Evolutionary conservation across 2,113 vertebrate genomes (phyloP).

Genomic region (Andinoacara biseriatus): DNA sequence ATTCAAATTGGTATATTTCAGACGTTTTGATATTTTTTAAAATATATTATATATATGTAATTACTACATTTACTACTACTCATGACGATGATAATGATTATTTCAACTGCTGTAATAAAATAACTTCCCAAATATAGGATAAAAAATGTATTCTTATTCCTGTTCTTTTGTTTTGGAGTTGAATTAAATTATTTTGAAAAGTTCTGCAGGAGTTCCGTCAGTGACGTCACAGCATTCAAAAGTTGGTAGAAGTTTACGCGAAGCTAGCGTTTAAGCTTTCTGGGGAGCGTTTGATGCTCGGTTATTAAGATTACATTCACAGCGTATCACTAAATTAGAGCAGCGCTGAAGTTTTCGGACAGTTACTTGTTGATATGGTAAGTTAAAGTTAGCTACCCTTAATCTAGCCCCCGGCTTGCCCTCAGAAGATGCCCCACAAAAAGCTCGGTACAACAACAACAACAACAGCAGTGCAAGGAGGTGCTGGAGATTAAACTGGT

Average conservation of each 20-base stretch:
- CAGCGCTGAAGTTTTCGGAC: neutral
- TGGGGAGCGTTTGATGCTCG: neutral
- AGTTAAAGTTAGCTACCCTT: neutral
- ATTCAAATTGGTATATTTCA: no score
- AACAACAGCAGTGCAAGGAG: neutral
- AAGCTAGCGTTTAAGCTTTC: neutral
- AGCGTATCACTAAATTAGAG: neutral
- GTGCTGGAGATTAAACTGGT: neutral
- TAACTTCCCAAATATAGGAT: no score
- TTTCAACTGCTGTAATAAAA: no score
- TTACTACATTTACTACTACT: no score
- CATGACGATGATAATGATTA: no score
- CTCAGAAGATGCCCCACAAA: neutral
- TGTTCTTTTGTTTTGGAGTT: neutral
- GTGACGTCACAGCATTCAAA: conserved; percentile 26
- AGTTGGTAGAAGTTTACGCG: neutral
- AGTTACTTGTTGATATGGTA: neutral
- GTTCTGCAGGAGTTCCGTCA: no score
- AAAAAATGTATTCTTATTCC: neutral
- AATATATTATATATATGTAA: no score
- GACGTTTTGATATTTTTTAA: no score
- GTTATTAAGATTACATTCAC: neutral
- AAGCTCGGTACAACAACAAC: neutral
- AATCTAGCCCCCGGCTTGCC: neutral
- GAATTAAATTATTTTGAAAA: neutral